Base-by-base conservation (phyloP, 2,888 invertebrate genomes). In the Enchytraeus crypticus region DNA sequence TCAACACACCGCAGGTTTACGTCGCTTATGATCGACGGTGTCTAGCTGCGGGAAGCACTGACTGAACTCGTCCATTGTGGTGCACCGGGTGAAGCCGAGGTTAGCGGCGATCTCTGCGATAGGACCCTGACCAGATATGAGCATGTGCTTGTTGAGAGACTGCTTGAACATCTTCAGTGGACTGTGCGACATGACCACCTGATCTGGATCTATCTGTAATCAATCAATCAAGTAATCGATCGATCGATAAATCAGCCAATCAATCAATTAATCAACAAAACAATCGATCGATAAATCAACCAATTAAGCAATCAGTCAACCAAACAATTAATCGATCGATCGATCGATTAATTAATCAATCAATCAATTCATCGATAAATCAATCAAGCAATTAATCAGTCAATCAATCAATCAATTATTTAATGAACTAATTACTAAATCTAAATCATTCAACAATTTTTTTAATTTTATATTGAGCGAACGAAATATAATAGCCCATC, bases 171-270 rank as follows among this genome's bases (percentile, higher is more conserved):
- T 81, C 70, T 80, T 77, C 43, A 86, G 73, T 0, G 86, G 86
- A 63, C 84, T 84, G 74, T 86, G 85, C 0, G 85, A 84, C 83
- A 86, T 83, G 1, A 86, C 80, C 4, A 86, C 84, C 73, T 86
- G 85, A 23, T 85, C 83, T 62, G 83, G 81, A 5, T 71, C 68
- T 32, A 85, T 78, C 82, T 82, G 66, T 4, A 72, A 26, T 23
- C 27, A 23, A 46, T 21, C 5, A 0, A 29, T 21, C 26, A 29
- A 29, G 2, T 34, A 8, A 29, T 23, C 26, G 27, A 29, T 11
- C 14, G n/a, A n/a, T n/a, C n/a, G n/a, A n/a, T n/a, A n/a, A n/a
- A n/a, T n/a, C n/a, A n/a, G n/a, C n/a, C n/a, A n/a, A n/a, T n/a
- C n/a, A n/a, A n/a, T n/a, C n/a, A n/a, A n/a, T n/a, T n/a, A n/a